Conservation (phyloP, 2,113 vertebrate genomes). For the Tautogolabrus adspersus region DNA sequence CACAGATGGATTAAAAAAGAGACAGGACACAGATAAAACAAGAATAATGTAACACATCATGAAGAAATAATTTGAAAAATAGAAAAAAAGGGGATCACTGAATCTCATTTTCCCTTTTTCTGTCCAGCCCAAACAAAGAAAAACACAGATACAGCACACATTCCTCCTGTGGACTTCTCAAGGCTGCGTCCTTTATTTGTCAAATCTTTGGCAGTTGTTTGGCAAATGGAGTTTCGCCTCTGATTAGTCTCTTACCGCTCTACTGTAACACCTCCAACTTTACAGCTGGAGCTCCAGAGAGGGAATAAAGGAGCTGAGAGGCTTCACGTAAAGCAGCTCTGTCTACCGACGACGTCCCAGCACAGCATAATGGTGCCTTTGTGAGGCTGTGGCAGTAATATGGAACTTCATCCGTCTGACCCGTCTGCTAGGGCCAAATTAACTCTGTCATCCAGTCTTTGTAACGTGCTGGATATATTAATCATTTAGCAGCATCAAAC, state of each 20-base stretch:
- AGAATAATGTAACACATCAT: no score
- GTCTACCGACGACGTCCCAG: slow-evolving; percentile 48
- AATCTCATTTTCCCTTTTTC: slow-evolving; percentile 30
- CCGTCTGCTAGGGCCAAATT: slow-evolving; percentile 59
- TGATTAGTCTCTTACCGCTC: slow-evolving; percentile 62
- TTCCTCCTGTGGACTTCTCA: slow-evolving; percentile 39
- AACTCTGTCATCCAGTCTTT: slow-evolving; percentile 73
- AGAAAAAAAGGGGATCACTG: no score
- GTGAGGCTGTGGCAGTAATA: slow-evolving; percentile 52
- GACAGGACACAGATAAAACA: no score
- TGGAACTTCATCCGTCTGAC: slow-evolving; percentile 53
- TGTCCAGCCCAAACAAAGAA: slow-evolving; percentile 39
- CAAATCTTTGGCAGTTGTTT: slow-evolving; percentile 70
- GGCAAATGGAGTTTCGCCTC: slow-evolving; percentile 44
- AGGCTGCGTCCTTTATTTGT: slow-evolving; percentile 58
- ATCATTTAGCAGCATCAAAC: slow-evolving; percentile 46
- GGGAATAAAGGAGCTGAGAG: slow-evolving; percentile 63
- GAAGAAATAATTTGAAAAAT: no score
- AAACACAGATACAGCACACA: slow-evolving; percentile 54
- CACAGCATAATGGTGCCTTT: slow-evolving; percentile 67
- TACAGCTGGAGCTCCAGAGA: slow-evolving; percentile 53
- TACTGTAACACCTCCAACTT: slow-evolving; percentile 56
- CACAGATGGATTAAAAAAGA: no score
- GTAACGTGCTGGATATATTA: slow-evolving; percentile 64
- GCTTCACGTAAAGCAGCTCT: slow-evolving; percentile 41